Conservation (phyloP, 2,113 vertebrate species). For the Xyliphius kryptos region DNA sequence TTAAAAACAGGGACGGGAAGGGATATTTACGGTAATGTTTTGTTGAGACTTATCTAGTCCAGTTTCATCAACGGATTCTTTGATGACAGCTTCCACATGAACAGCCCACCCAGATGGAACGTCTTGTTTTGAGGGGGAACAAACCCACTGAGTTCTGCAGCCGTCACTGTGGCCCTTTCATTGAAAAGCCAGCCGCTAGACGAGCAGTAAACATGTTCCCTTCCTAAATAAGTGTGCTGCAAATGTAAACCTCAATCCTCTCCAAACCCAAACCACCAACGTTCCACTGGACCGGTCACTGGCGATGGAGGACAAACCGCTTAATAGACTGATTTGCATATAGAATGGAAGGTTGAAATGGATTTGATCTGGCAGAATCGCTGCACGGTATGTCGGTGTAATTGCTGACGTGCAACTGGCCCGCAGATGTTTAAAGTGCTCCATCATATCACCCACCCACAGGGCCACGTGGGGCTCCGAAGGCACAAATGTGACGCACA, state of each 20-base stretch:
- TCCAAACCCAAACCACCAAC: neutral
- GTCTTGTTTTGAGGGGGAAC: neutral
- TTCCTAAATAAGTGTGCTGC: neutral
- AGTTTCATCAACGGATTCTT: neutral
- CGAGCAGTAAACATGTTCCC: neutral
- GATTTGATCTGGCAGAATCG: neutral
- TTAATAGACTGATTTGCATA: slow-evolving; percentile 2
- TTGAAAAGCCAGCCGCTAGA: neutral
- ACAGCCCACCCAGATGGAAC: slow-evolving; percentile 15
- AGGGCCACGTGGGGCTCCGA: slow-evolving; percentile 4
- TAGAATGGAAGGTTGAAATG: neutral
- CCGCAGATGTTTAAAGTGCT: neutral
- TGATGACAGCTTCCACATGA: neutral
- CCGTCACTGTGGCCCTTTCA: neutral
- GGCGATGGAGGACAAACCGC: neutral
- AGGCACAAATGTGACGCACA: neutral
- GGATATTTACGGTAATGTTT: slow-evolving; percentile 3
- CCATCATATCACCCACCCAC: neutral
- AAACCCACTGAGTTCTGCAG: too few species aligned
- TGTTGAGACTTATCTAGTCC: neutral
- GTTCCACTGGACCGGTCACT: neutral
- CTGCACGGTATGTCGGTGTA: neutral
- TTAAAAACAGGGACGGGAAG: neutral
- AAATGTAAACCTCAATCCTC: neutral
- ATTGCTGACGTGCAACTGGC: neutral